Conservation (phyloP, 2,797 vertebrate species). For the Pristis pectinata region DNA sequence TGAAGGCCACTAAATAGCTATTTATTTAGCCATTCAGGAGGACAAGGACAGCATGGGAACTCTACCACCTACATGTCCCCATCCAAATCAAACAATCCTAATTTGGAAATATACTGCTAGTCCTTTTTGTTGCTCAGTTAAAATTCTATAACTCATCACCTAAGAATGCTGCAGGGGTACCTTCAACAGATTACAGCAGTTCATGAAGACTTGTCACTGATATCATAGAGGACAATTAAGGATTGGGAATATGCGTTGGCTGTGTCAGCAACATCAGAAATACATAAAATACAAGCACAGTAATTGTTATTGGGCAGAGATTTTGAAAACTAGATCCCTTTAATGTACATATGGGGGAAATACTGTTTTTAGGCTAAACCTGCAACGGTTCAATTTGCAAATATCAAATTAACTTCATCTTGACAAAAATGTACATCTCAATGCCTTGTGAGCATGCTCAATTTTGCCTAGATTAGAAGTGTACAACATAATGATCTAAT, state of each 20-base stretch:
- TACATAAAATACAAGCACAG: not conserved
- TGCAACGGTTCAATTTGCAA: not conserved
- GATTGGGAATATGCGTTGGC: no score
- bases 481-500: not conserved
- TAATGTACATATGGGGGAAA: not conserved
- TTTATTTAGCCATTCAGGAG: not conserved
- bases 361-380: not conserved
- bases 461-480: not conserved
- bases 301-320: not conserved
- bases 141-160: no score
- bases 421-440: not conserved
- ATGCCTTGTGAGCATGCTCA: not conserved
- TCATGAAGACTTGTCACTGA: no score
- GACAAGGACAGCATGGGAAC: no score
- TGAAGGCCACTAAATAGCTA: not conserved
- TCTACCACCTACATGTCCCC: no score
- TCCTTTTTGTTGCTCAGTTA: no score
- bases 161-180: no score
- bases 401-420: not conserved
- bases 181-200: no score
- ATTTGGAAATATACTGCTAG: no score
- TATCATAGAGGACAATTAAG: no score
- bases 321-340: not conserved
- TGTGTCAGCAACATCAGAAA: no score
- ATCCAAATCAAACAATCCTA: no score